These are phyloP conservation scores for Cladorhizidae sp. DNA, from an alignment of 37 sponge, comb jelly and placozoan species.

Conservation along the genomic window DNA sequence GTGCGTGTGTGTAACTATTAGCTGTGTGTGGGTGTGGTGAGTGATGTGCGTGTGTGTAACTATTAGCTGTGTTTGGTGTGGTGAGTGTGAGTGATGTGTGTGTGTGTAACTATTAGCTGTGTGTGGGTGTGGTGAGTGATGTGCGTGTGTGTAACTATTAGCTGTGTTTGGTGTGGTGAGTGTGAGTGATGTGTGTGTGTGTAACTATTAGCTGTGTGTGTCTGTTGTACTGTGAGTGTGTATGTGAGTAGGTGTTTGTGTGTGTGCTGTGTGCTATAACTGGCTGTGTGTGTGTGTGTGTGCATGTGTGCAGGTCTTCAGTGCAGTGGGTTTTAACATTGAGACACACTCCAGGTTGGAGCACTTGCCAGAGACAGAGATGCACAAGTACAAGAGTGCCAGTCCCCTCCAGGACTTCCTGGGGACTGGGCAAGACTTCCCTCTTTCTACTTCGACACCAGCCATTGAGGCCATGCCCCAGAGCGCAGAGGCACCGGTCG, in stretches of 20 bases:
- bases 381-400: constrained; percentile 62
- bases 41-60: too few species aligned
- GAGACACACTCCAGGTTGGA: constrained; percentile 88
- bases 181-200: too few species aligned
- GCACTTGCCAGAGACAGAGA: constrained; percentile 85
- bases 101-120: too few species aligned
- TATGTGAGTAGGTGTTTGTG: background rate
- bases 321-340: constrained; percentile 82
- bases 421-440: constrained; percentile 45
- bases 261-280: background rate
- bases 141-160: too few species aligned
- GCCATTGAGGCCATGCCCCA: constrained; percentile 17
- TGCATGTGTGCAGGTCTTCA: constrained; percentile 61
- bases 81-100: too few species aligned
- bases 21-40: too few species aligned
- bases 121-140: too few species aligned
- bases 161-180: too few species aligned
- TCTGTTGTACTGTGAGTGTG: background rate
- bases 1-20: too few species aligned
- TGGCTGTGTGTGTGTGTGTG: background rate
- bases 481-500: background rate
- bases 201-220: too few species aligned
- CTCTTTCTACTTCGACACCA: background rate
- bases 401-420: constrained; percentile 55
- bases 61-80: too few species aligned